Evolutionary conservation across 1,140 invertebrate genomes (phyloP), one percentile per base, ranked within the genome.

Genomic region (Papilio aristodemus): DNA sequence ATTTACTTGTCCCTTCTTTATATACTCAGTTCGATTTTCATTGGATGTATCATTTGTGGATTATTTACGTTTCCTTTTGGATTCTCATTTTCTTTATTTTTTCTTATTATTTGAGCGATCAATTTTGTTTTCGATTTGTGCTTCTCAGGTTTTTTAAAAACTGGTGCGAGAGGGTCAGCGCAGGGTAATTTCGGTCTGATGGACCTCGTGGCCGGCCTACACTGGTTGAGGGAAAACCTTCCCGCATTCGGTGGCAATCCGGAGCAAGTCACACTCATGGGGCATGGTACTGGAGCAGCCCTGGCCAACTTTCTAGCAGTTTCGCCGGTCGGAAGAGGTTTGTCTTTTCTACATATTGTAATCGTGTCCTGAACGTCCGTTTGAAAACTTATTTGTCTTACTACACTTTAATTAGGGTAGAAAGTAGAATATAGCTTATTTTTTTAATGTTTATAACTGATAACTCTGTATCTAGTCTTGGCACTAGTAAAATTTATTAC

Each of bases 181-280:
- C 96, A 98, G 89, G 97, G 97, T 78, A 99, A 99, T 93, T 98
- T 98, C 80, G 98, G 97, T 7, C 93, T 99, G 76, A 97, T 98
- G 95, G 98, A 99, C 92, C 93, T 98, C 67, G 95, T 98, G 54
- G 97, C 97, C n/a, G 97, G 96, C 1, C 93, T 98, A 32, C 97
- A 98, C 82, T 98, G 97, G 97, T 93, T 99, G 27, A 94, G 96
- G 69, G 96, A 98, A 85, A 99, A 99, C 91, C 93, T 98, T 17
- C 95, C 94, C 7, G 95, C 96, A 36, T 99, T 99, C 84, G 97
- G 97, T 25, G 98, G 95, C 9, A 96, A 99, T 93, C 95, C 97
- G 0, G 94, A 96, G 78, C 94, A 96, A 70, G 95, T 99, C 32
- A 97, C 97, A 0, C 87, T 99, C 25, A 94, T 99, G 93, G 98